phyloP scores from a whole-genome alignment of 2,888 invertebrate species.

The Conomelus anceps region DNA sequence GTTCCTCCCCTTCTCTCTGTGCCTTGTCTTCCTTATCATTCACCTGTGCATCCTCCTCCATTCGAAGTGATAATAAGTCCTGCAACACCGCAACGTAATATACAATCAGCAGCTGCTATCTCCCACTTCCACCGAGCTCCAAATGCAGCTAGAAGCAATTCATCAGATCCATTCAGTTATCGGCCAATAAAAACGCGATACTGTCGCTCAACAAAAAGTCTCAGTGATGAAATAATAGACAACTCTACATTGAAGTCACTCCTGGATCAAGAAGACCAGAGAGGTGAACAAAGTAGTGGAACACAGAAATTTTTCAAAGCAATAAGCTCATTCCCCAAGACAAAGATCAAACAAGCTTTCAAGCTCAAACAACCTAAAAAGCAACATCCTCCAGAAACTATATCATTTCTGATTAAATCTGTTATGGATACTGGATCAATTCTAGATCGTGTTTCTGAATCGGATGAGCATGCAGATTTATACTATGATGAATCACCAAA shows the following conservation, averaged over 20 bases:
- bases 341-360: conserved; percentile 8
- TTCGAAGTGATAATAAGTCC: neutral
- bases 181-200: neutral
- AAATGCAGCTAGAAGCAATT: neutral
- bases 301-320: conserved; percentile 34
- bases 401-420: conserved; percentile 24
- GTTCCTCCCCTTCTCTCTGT: conserved; percentile 3
- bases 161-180: conserved; percentile 1
- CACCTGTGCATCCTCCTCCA: neutral
- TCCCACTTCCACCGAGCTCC: conserved; percentile 3
- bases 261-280: conserved; percentile 54
- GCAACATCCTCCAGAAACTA: conserved; percentile 20
- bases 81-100: neutral
- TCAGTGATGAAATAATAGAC: conserved; percentile 20
- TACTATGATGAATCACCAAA: conserved; percentile 17
- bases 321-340: conserved; percentile 24
- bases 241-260: conserved; percentile 24
- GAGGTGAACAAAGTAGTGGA: conserved; percentile 47
- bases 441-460: conserved; percentile 27
- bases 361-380: neutral
- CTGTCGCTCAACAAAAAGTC: conserved; percentile 8
- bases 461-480: conserved; percentile 23
- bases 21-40: neutral
- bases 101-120: neutral
- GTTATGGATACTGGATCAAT: conserved; percentile 27